Evolutionary conservation across 2,113 vertebrate genomes (phyloP).

Genomic region (Oreochromis aureus): DNA sequence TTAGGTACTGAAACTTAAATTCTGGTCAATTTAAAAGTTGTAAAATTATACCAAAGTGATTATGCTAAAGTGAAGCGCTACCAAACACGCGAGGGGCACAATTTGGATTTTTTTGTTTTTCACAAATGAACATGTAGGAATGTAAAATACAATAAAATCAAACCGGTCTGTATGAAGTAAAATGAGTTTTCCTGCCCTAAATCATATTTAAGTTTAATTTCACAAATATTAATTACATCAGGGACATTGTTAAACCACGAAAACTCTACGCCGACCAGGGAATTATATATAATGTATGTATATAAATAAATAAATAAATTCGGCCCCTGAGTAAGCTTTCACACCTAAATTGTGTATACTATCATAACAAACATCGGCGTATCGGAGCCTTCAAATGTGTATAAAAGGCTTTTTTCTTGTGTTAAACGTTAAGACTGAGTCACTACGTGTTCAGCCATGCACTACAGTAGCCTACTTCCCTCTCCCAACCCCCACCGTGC

Average conservation of each 20-base stretch:
- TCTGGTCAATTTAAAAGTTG: background rate
- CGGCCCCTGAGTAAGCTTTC: background rate
- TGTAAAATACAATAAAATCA: too few relatives aligned
- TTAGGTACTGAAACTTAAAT: background rate
- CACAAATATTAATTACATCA: background rate
- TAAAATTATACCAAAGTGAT: background rate
- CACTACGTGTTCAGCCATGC: conserved; percentile 52
- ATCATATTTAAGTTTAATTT: background rate
- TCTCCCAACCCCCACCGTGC: conserved; percentile 71
- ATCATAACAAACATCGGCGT: rapidly evolving
- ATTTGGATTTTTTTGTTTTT: background rate
- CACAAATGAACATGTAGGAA: background rate
- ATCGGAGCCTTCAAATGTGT: background rate
- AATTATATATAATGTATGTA: background rate
- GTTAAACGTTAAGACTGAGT: background rate
- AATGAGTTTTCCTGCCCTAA: background rate
- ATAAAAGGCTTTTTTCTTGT: background rate
- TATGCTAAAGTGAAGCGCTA: background rate
- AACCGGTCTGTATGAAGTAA: background rate
- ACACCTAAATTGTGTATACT: rapidly evolving
- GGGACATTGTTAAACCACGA: background rate
- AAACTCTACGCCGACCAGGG: background rate
- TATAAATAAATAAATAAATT: rapidly evolving
- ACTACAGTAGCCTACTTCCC: conserved; percentile 45
- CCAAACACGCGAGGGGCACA: background rate